Evolutionary conservation across 2,797 vertebrate species (phyloP).

Genomic region (Ataeniobius toweri): DNA sequence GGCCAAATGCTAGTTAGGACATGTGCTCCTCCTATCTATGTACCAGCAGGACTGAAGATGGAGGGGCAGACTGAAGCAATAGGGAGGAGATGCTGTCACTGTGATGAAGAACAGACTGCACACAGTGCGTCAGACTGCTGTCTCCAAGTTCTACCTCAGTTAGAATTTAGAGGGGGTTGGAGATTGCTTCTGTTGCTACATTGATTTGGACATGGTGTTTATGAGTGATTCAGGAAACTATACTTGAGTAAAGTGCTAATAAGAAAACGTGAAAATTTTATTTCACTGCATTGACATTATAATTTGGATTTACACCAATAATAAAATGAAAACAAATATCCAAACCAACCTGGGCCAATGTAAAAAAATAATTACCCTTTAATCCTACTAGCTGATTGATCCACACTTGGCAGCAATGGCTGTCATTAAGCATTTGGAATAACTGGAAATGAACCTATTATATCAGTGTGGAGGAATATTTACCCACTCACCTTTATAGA

Average conservation of each 20-base stretch:
- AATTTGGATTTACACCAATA: not conserved
- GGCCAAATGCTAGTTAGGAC: conserved; percentile 60
- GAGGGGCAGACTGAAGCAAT: conserved; percentile 28
- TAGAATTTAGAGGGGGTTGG: conserved; percentile 44
- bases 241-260: not conserved
- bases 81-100: conserved; percentile 69
- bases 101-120: conserved; percentile 53
- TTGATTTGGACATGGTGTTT: not conserved
- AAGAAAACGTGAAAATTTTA: not conserved
- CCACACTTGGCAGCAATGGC: too few species aligned
- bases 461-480: too few species aligned
- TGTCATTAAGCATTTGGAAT: too few species aligned
- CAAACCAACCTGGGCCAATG: not conserved
- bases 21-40: conserved; percentile 62
- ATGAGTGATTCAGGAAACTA: not conserved
- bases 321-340: not conserved
- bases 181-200: conserved; percentile 1
- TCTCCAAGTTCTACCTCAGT: conserved; percentile 40
- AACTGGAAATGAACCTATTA: too few species aligned
- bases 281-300: not conserved
- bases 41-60: conserved; percentile 43
- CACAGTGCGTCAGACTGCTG: conserved; percentile 32
- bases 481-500: too few species aligned
- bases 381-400: not conserved
- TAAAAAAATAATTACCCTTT: too few species aligned